A percentile compares a stretch with the other conserved stretches of the same genome.
Evolutionary conservation across 2,113 vertebrate species (phyloP).

Genomic region (Mesocricetus auratus): DNA sequence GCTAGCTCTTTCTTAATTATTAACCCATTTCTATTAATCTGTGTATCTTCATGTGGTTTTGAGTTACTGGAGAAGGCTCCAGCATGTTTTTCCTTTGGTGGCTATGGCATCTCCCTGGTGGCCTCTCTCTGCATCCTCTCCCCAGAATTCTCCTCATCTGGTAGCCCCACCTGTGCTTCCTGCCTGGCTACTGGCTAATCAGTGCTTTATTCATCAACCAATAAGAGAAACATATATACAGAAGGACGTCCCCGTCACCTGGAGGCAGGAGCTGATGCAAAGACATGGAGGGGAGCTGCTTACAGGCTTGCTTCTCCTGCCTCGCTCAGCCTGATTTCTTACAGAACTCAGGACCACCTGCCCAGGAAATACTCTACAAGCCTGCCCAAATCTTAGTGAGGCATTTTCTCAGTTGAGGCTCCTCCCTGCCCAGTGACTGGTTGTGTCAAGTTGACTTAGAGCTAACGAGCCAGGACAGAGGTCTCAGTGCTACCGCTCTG

Average conservation of each 20-base stretch:
- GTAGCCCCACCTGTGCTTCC: no score
- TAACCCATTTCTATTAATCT: no score
- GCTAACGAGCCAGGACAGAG: background rate
- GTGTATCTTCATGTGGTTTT: no score
- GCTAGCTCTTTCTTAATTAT: no score
- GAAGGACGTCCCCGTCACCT: background rate
- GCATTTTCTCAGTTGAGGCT: background rate
- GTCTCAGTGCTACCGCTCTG: background rate
- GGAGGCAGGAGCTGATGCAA: background rate
- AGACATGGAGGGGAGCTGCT: background rate
- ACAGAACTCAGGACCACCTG: background rate
- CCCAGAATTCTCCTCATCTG: no score
- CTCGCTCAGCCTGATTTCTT: background rate
- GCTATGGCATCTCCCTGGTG: no score
- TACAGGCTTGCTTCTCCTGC: background rate
- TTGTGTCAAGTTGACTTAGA: background rate
- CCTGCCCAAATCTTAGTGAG: background rate
- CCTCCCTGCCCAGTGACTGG: background rate
- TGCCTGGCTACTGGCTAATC: no score
- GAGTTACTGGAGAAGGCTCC: no score
- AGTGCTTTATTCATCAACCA: no score
- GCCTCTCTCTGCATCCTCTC: no score
- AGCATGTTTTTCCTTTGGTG: no score
- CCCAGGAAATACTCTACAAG: background rate
- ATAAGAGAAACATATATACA: no score